Evolutionary conservation across 2,888 invertebrate genomes (phyloP).

Genomic region (Autographa gamma): DNA sequence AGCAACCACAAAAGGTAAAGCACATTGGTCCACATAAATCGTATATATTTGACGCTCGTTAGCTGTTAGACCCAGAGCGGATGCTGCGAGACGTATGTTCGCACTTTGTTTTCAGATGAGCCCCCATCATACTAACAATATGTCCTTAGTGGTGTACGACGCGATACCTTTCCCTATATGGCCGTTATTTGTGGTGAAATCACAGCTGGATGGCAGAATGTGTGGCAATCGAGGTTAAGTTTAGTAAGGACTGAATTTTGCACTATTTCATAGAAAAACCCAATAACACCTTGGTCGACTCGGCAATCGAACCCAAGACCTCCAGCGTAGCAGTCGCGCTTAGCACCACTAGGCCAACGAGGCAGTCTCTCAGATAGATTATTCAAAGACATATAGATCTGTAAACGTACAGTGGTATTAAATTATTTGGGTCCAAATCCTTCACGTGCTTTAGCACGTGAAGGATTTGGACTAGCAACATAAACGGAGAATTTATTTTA

Average conservation of each 20-base stretch:
- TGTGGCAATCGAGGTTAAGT: slow-evolving; percentile 50
- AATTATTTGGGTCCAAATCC: too few species aligned
- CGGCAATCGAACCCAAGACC: too few species aligned
- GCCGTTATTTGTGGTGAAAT: slow-evolving; percentile 51
- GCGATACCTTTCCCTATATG: slow-evolving; percentile 52
- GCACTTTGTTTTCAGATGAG: slow-evolving; percentile 71
- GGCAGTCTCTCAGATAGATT: too few species aligned
- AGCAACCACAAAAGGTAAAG: slow-evolving; percentile 32
- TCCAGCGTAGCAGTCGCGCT: too few species aligned
- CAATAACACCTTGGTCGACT: too few species aligned
- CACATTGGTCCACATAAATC: slow-evolving; percentile 41
- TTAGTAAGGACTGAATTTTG: background rate
- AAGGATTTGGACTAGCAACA: too few species aligned
- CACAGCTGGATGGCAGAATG: slow-evolving; percentile 43
- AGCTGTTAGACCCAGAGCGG: slow-evolving; percentile 52
- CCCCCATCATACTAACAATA: slow-evolving; percentile 67
- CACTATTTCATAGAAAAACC: too few species aligned
- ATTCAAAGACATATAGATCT: too few species aligned
- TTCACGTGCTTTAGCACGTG: too few species aligned
- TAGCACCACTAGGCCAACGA: too few species aligned
- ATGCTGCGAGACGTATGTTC: slow-evolving; percentile 27
- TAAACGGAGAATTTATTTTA: too few species aligned
- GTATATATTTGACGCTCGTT: slow-evolving; percentile 51
- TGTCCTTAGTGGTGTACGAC: slow-evolving; percentile 58
- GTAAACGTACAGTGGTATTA: too few species aligned